Percentiles rank a stretch among this genome's conserved stretches.
phyloP scores from a whole-genome alignment of 1,140 invertebrate species.

The Idris sp. region DNA sequence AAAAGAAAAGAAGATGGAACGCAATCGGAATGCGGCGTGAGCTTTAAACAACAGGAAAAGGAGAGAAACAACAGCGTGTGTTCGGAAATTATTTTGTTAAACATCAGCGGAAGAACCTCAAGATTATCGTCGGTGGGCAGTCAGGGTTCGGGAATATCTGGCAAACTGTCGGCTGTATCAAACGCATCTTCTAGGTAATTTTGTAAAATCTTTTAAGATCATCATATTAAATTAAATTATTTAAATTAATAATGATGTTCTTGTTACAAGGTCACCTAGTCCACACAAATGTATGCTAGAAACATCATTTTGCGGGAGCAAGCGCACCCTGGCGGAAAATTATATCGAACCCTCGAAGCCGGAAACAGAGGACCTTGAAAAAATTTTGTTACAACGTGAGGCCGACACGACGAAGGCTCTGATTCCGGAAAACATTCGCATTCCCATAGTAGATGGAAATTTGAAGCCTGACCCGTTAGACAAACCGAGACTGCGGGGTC shows the following conservation, averaged over 20 bases:
- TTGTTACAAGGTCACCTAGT: conserved; percentile 85
- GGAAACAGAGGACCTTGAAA: conserved; percentile 82
- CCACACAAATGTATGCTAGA: conserved; percentile 92
- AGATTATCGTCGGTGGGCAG: conserved; percentile 85
- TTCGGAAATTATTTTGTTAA: conserved; percentile 87
- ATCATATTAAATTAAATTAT: too few species aligned
- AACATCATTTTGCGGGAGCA: conserved; percentile 92
- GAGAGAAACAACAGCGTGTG: conserved; percentile 88
- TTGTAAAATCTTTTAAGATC: too few species aligned
- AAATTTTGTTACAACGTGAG: conserved; percentile 80
- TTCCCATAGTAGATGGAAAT: conserved; percentile 74
- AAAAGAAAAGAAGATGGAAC: conserved; percentile 80
- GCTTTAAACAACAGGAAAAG: conserved; percentile 77
- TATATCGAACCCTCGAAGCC: conserved; percentile 75
- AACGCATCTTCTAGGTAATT: conserved; percentile 74
- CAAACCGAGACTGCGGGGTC: conserved; percentile 71
- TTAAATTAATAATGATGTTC: too few species aligned
- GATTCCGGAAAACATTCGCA: conserved; percentile 74
- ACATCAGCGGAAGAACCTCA: conserved; percentile 89
- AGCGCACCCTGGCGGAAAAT: conserved; percentile 78
- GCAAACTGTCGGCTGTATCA: conserved; percentile 75
- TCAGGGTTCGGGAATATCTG: conserved; percentile 84
- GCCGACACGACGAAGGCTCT: conserved; percentile 76
- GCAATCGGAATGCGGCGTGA: conserved; percentile 73
- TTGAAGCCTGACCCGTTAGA: conserved; percentile 74